Evolutionary conservation across 2,888 invertebrate species (phyloP), one percentile per base, ranked within the genome.

Genomic region (Folsomia candida): DNA sequence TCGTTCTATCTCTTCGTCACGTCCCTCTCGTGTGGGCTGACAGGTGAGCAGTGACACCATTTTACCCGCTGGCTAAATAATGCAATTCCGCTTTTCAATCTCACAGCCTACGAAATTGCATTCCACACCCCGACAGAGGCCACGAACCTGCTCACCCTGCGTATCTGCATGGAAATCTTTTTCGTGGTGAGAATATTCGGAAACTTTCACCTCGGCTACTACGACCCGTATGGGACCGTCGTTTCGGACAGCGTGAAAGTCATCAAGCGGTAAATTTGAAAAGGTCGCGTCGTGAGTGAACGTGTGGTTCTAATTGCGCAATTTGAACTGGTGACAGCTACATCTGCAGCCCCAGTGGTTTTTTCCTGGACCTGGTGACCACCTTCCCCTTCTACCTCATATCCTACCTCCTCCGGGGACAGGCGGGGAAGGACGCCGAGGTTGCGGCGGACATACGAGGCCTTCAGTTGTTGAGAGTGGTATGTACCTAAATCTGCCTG

Each of bases 161-260:
- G 73, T 3, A 65, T 59, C 28, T 22, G 60, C 11, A 37, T 77
- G n/a, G 79, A 79, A 51, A 2, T 75, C 1, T 76, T 79, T 62
- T 79, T 73, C 51, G n/a, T 77, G 1, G 29, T 77, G 22, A 51
- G 78, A 57, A 70, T 78, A 11, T 29, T 77, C 51, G 78, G 78
- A 51, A 79, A 74, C 57, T 78, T 79, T 65, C 75, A 75, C 29
- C 67, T 79, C 58, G 78, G 69, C 0, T 79, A 73, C 59, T 72
- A 67, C 22, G 77, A 78, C 47, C 69, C 70, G 9, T 62, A 67
- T 1, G 69, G 68, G n/a, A 54, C 62, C 18, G 60, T 79, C 1
- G 66, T 76, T 18, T 68, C 74, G 0, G 63, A 70, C 25, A 57
- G 67, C 18, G 69, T 63, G 11, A 28, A 25, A 1, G 77, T 77